Evolutionary conservation across 2,888 invertebrate genomes (phyloP), one percentile per base, ranked within the genome.

Genomic region (Lamellibrachia satsuma): DNA sequence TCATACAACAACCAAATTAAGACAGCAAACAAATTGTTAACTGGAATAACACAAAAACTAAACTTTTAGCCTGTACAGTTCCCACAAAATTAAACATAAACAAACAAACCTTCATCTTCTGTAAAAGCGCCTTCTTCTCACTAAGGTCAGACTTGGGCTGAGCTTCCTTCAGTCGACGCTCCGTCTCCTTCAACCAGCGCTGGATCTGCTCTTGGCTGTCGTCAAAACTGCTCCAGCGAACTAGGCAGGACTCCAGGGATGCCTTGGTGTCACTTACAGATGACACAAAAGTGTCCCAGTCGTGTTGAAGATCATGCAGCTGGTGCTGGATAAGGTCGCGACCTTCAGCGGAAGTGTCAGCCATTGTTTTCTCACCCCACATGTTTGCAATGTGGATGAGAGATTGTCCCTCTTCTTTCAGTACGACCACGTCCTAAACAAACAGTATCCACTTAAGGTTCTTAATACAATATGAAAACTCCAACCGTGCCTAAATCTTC

Each of bases 101-200:
- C 11, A 9, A 15, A 39, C 92, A 90, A 93, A 96, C 96, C 95
- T 96, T 96, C 92, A 96, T 94, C 93, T 95, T 95, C 94, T 96
- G 96, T 27, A 96, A 95, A 91, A 95, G 95, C 7, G 95, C 95
- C 93, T 95, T 96, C 94, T 96, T 96, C 94, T 96, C 96, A 90
- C 95, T 94, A 4, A 96, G 95, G 93, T 96, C 96, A 75, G 95
- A 94, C 75, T 95, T 96, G 52, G 95, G 95, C 91, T 95, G 95
- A 3, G 95, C 94, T 39, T 95, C 96, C 52, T 95, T 93, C 51
- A 96, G 94, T 97, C 99, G 98, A 7, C 98, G 98, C 97, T 99
- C 99, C 95, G 98, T 97, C 95, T 99, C 99, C 60, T 98, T 98
- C 93, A 99, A 98, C 99, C 99, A 99, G 97, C 98, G 98, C 95